Base-by-base conservation (phyloP, 2,113 vertebrate genomes). In the Sprattus sprattus region DNA sequence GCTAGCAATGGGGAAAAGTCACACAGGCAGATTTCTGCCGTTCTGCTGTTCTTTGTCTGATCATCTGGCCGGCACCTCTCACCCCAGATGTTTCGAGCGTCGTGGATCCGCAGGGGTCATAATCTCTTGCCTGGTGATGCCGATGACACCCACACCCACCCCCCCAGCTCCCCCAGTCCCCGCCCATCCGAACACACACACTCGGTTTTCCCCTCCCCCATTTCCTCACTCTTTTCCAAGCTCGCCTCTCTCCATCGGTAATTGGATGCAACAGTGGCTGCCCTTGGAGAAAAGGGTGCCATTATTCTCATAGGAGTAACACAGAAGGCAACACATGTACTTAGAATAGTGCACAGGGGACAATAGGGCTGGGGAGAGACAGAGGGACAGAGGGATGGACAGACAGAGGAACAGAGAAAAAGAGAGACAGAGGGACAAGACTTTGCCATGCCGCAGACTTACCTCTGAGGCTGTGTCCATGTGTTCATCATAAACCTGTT, bases 181-280 rank as follows among this genome's bases (percentile, higher is more conserved):
- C 54, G 15, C 83, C 46, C 44, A 18, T 25, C n/a, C 25, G 75
- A 28, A 85, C 54, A 64, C 64, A 86, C 44, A 86, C 50, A 47
- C 89, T 83, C 45, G 82, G 83, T 39, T 87, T 80, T 11, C 50
- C 85, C 54, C 57, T 32, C 67, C 25, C 78, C 54, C 83, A n/a
- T 75, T 16, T 85, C 25, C 81, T 82, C 84, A 45, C 28, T 45
- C n/a, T 85, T 22, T 28, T 82, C 49, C 22, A 20, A 28, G 2
- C 44, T 50, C 39, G 15, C 25, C 85, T 46, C 39, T 32, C 85
- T 83, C 86, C 49, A 28, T 60, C 85, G 46, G 84, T 86, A 89
- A 88, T 88, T 88, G 83, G 86, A 84, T 86, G 86, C 88, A 88
- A 88, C 86, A 81, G 82, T 52, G 84, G 84, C 87, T 46, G 84